Base-by-base conservation (phyloP, 2,113 vertebrate genomes). In the Onychostoma macrolepis region DNA sequence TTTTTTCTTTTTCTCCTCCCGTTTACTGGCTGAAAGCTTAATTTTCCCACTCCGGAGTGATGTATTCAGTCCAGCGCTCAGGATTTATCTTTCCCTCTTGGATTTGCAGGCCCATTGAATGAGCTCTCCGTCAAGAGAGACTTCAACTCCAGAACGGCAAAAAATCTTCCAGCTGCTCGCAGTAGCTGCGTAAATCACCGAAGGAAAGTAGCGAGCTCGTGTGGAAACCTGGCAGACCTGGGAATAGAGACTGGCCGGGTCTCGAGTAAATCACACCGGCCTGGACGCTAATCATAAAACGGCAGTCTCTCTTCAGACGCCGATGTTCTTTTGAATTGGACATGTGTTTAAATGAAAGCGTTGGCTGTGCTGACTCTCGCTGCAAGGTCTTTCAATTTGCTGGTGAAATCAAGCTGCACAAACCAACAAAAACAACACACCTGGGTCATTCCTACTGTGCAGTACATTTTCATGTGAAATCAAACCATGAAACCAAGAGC, bases 1-100 rank as follows among this genome's bases (percentile, higher is more conserved):
- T n/a, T 41, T 10, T 41, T 48, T 26, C 10, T 10, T 74, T 45
- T 26, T 21, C 2, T 4, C 21, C 43, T 43, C 28, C 72, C 53
- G 33, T 41, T 43, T n/a, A 13, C 63, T 88, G 50, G 80, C 91
- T 90, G 88, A 90, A 91, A 90, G 89, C 89, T 88, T 85, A 53
- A 58, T n/a, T 84, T 43, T 61, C 21, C 71, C 82, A 84, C 72
- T 86, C 48, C 41, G 85, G 83, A 74, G 65, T 89, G 85, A 83
- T 82, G 75, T 77, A 92, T 93, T 91, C 87, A 87, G 38, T 58
- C 87, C 83, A 53, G 83, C 72, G 87, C 63, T 45, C 71, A 48
- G 90, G 92, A 94, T 94, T 91, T 89, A 92, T 93, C 82, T 48
- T 78, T 65, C 89, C 81, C 56, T 75, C 84, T 63, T 91, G 80